These are phyloP conservation scores for Caenorhabditis sinica DNA, from an alignment of 2,888 invertebrate genomes.

Conservation along the genomic window DNA sequence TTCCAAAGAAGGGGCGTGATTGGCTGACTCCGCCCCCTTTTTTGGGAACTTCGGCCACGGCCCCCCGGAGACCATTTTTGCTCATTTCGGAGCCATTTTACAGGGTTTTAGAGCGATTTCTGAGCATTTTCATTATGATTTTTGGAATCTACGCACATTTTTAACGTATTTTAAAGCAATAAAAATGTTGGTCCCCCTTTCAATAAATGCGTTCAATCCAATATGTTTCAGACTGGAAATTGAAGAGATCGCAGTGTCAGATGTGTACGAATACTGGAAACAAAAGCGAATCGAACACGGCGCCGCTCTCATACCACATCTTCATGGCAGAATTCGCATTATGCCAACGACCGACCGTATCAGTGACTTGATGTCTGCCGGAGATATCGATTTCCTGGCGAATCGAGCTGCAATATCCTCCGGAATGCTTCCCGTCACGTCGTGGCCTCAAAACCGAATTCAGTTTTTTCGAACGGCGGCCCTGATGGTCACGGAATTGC, in stretches of 20 bases:
- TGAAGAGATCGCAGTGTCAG: constrained; percentile 89
- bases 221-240: constrained; percentile 89
- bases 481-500: constrained; percentile 53
- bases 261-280: constrained; percentile 94
- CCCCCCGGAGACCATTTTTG: too few species aligned
- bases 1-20: too few species aligned
- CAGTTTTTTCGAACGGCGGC: constrained; percentile 54
- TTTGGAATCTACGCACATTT: too few species aligned
- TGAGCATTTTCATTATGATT: too few species aligned
- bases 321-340: constrained; percentile 52
- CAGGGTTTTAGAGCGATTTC: too few species aligned
- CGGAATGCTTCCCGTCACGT: background rate
- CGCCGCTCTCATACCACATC: constrained; percentile 1
- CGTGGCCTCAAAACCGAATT: background rate
- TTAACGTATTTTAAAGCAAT: too few species aligned
- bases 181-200: background rate
- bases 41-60: too few species aligned
- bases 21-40: too few species aligned
- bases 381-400: background rate
- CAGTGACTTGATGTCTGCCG: constrained; percentile 6
- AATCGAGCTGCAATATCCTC: constrained; percentile 1
- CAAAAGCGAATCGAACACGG: constrained; percentile 85
- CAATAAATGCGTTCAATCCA: constrained; percentile 86
- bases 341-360: constrained; percentile 5
- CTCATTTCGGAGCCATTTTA: too few species aligned